Evolutionary conservation across 2,888 invertebrate genomes (phyloP), one percentile per base, ranked within the genome.

Genomic region (Zaprionus bogoriensis): DNA sequence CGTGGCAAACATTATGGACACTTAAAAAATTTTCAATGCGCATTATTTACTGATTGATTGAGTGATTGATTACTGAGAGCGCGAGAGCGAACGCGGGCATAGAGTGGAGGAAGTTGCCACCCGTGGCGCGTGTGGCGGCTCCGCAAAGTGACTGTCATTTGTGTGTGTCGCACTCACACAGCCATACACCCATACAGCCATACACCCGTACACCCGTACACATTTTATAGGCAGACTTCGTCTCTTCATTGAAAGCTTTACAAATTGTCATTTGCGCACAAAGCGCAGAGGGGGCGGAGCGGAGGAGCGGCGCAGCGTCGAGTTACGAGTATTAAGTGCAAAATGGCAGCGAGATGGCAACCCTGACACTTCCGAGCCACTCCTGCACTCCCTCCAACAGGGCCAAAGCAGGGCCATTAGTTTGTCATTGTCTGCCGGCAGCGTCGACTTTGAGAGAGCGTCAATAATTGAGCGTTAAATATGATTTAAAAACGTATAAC

Each of bases 31-130:
- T 72, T 76, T 81, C 87, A 87, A 81, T 84, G 87, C 85, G 84
- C 85, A 87, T 82, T 82, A 82, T 84, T 87, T 87, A 73, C 85
- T 82, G 81, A 87, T 81, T 81, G 81, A 80, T 80, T 81, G 87
- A 84, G 80, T 80, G 80, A 80, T 80, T 80, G 87, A 80, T 80
- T 80, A 80, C 87, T 53, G 54, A 46, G 39, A 53, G 41, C 20
- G 20, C 20, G 39, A 4, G 19, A 52, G 65, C 51, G 38, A 17
- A 14, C 17, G 32, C 22, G 20, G 12, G 19, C 41, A 23, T 6
- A 9, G 27, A 10, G 27, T 2, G 4, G 4, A 10, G 27, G 5
- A 12, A 20, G 41, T 2, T 20, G 22, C n/a, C 22, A 6, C 20
- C 17, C 19, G 19, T 20, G 19, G 20, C 10, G 38, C 19, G 38